Evolutionary conservation across 2,888 invertebrate species (phyloP), one percentile per base, ranked within the genome.

Genomic region (Drosophila picticornis): DNA sequence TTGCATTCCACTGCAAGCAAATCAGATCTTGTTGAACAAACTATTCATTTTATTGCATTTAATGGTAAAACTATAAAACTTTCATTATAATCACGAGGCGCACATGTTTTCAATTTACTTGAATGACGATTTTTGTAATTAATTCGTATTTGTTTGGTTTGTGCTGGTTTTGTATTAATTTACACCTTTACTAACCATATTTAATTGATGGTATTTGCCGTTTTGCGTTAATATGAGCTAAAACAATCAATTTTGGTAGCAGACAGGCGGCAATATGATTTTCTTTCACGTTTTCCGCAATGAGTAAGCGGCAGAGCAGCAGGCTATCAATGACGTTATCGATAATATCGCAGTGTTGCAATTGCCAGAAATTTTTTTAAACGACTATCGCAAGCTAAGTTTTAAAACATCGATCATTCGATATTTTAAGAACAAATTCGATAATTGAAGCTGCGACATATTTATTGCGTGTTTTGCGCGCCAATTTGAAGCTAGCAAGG

Each of bases 181-280:
- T 91, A 52, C 73, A 43, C 9, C 2, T 13, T 48, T 63, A 66
- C 92, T 91, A 84, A 91, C 91, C 91, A 91, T 91, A 76, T 88
- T 91, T 74, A 77, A 83, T 69, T 82, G 81, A 83, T 87, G 71
- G 57, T 60, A 65, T 58, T 82, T 67, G 72, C 72, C 73, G 72
- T 72, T 77, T 25, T 32, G 60, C 71, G 71, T 72, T 69, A 59
- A 62, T 77, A 57, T 70, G 64, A 58, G 65, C 60, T 77, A 72
- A 88, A 88, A 88, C 75, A 77, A 80, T 69, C 50, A 82, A 83
- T 70, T 83, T 86, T 73, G 67, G 40, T 85, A 88, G 75, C 85
- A 85, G 85, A 85, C 82, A 85, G 84, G 84, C 84, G 80, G 80
- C 74, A 75, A 84, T 68, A 74, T 57, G 70, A 73, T 75, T 81